Percentiles rank a stretch among this genome's conserved stretches.
Evolutionary conservation across 2,888 invertebrate species (phyloP).

Genomic region (Pogonocherus hispidulus): DNA sequence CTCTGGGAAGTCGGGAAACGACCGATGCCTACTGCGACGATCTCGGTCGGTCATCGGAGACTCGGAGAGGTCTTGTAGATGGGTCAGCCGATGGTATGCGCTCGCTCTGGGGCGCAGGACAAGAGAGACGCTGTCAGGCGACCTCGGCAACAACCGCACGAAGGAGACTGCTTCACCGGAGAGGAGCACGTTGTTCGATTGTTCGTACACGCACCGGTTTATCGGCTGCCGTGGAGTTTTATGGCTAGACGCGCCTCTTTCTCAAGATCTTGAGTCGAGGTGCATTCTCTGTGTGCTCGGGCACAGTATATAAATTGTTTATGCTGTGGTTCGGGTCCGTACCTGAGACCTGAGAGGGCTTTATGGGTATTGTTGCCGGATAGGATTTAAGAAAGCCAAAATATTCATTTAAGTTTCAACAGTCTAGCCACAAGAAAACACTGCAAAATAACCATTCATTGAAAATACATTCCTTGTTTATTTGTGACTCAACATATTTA

Average conservation of each 20-base stretch:
- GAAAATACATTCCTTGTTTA: no score
- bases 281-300: no score
- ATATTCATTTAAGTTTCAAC: no score
- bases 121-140: constrained; percentile 35
- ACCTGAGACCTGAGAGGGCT: no score
- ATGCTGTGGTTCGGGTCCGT: no score
- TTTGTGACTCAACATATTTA: no score
- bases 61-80: constrained; percentile 40
- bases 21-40: constrained; percentile 13
- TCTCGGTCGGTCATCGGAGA: constrained; percentile 44
- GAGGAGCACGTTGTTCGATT: no score
- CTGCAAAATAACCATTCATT: no score
- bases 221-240: constrained; percentile 15
- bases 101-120: constrained; percentile 22
- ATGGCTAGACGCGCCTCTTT: constrained; percentile 11
- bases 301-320: no score
- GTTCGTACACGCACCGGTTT: constrained; percentile 9
- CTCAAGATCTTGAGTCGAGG: constrained; percentile 3
- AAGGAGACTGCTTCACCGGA: constrained; percentile 9
- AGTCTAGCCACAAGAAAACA: no score
- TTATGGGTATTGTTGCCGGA: no score
- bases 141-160: constrained; percentile 32
- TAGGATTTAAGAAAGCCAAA: no score
- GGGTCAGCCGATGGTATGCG: constrained; percentile 51
- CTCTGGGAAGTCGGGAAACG: constrained; percentile 18